phyloP scores from a whole-genome alignment of 2,797 vertebrate genomes.

The Propithecus perrieri region DNA sequence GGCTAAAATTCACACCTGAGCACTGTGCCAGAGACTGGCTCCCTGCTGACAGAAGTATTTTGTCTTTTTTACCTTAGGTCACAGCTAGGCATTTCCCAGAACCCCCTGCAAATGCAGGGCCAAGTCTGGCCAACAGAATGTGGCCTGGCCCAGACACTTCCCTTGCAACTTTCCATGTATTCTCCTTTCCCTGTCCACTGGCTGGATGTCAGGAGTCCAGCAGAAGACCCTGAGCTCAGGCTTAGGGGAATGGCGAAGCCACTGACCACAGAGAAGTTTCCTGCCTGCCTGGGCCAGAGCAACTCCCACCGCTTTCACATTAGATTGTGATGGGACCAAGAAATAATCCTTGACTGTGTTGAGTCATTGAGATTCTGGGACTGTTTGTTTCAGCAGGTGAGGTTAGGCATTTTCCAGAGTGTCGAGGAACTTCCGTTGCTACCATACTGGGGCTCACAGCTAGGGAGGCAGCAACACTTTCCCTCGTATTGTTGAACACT shows the following conservation, averaged over 20 bases:
- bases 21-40: background rate
- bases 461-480: background rate
- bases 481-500: background rate
- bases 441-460: background rate
- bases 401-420: background rate
- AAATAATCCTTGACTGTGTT: background rate
- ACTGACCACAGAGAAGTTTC: background rate
- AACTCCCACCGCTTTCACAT: background rate
- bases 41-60: background rate
- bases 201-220: background rate
- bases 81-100: background rate
- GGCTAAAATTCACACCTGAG: background rate
- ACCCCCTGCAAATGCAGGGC: background rate
- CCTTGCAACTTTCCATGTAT: background rate
- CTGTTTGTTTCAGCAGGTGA: background rate
- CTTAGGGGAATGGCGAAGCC: background rate
- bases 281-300: rapidly evolving
- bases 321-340: background rate
- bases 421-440: background rate
- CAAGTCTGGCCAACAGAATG: background rate
- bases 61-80: background rate
- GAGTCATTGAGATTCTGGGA: background rate
- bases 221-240: background rate
- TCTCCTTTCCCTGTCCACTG: background rate
- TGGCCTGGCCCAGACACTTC: background rate